Base-by-base conservation (phyloP, 2,797 vertebrate genomes). In the Hydrophis major region DNA sequence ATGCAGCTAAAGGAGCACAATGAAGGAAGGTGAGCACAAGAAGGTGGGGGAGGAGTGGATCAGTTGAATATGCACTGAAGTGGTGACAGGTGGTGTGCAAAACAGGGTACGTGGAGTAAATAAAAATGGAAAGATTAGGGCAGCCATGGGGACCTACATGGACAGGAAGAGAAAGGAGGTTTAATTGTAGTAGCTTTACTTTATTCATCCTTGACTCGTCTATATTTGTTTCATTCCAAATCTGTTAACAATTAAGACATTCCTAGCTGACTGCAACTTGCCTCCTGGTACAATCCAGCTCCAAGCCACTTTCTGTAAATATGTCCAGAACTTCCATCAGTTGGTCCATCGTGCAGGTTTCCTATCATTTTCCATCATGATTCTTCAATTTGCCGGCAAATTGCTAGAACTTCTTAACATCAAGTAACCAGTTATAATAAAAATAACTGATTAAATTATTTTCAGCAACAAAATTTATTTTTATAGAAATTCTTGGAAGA, bases 401-500 rank as follows among this genome's bases (percentile, higher is more conserved):
- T 89, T 47, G 89, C 91, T 94, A 94, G 0, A 87, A 28, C 5
- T n/a, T n/a, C 66, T 14, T 89, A 92, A 93, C 28, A 78, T 60
- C 42, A 83, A 47, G 20, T 83, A 83, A 83, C 42, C 74, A 83
- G 42, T 83, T 83, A 47, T 47, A 83, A 83, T 83, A 4, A 42
- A 74, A 78, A 25, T 25, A 83, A 83, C 74, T 83, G 37, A 47
- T 94, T 4, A 7, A 0, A 0, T 59, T 90, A 93, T 2, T 28
- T 59, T 16, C 4, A 61, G 22, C 2, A 32, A 32, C 11, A 92
- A 93, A 94, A 53, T 0, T 32, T 90, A n/a, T 83, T 28, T 93
- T 0, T 92, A 1, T 18, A 22, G 5, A n/a, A 94, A 53, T n/a
- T 94, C 94, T 92, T 12, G 91, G 89, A 6, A 95, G 95, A 95